Evolutionary conservation across 2,888 invertebrate species (phyloP).

Genomic region (Nomada flava): DNA sequence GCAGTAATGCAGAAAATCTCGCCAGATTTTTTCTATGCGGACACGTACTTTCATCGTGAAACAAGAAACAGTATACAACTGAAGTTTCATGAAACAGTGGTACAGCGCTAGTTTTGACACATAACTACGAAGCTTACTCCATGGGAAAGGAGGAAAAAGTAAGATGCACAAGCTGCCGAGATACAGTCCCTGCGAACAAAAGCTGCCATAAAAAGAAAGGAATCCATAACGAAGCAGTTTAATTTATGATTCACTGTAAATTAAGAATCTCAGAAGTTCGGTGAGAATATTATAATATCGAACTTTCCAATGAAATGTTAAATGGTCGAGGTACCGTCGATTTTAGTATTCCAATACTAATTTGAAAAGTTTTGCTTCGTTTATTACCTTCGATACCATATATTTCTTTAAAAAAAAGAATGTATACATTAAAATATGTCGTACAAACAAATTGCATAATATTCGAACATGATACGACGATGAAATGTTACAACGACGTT

Average conservation of each 20-base stretch:
- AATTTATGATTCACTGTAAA: no score
- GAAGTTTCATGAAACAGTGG: conserved; percentile 19
- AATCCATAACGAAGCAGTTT: no score
- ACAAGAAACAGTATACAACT: conserved; percentile 17
- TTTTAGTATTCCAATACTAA: no score
- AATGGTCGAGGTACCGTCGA: no score
- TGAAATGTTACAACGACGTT: background rate
- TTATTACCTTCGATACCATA: no score
- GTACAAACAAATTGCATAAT: background rate
- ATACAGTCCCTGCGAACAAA: background rate
- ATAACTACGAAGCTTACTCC: background rate
- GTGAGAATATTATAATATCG: no score
- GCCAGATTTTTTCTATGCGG: background rate
- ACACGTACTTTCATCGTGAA: conserved; percentile 11
- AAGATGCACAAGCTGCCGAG: background rate
- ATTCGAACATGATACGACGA: background rate
- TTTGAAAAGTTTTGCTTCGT: no score
- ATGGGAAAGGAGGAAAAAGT: background rate
- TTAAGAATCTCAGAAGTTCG: no score
- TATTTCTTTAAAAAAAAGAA: no score
- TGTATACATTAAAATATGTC: no score
- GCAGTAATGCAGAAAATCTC: background rate
- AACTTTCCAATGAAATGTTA: no score
- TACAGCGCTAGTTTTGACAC: conserved; percentile 10
- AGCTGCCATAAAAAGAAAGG: no score